phyloP scores from a whole-genome alignment of 2,888 invertebrate species.

The Stramonita haemastoma region DNA sequence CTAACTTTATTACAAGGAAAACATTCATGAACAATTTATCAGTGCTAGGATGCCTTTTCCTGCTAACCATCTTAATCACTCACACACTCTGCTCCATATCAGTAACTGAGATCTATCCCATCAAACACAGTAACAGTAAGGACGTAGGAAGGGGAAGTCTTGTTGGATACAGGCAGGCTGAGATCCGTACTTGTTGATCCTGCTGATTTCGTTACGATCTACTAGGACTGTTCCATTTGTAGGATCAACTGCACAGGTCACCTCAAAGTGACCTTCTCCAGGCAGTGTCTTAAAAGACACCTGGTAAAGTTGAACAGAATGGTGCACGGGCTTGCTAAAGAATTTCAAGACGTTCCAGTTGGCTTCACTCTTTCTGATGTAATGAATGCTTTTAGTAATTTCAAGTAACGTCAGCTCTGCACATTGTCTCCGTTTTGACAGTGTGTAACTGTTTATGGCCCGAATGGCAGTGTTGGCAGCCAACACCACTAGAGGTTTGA shows the following conservation, averaged over 20 bases:
- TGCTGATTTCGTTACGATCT: conserved; percentile 85
- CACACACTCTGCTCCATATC: no score
- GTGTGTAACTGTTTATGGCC: conserved; percentile 82
- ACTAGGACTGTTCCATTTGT: conserved; percentile 82
- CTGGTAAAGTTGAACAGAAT: conserved; percentile 82
- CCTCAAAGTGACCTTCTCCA: conserved; percentile 89
- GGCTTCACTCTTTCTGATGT: not conserved
- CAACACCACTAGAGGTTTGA: conserved; percentile 79
- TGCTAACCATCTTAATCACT: no score
- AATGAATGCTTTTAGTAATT: conserved; percentile 86
- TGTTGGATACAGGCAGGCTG: conserved; percentile 89
- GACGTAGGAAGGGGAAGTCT: conserved; percentile 83
- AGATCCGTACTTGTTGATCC: conserved; percentile 89
- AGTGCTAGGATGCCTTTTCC: no score
- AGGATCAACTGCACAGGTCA: conserved; percentile 84
- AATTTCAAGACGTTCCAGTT: not conserved
- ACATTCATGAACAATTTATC: no score
- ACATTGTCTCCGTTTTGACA: conserved; percentile 75
- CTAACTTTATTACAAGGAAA: no score
- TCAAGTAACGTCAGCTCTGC: conserved; percentile 79
- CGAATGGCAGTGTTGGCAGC: conserved; percentile 79
- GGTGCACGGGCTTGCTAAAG: not conserved
- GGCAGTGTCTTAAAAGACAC: conserved; percentile 87
- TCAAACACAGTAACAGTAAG: conserved; percentile 87
- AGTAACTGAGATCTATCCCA: no score